These are phyloP conservation scores for Hemithea aestivaria DNA, from an alignment of 2,888 invertebrate species.

Conservation along the genomic window DNA sequence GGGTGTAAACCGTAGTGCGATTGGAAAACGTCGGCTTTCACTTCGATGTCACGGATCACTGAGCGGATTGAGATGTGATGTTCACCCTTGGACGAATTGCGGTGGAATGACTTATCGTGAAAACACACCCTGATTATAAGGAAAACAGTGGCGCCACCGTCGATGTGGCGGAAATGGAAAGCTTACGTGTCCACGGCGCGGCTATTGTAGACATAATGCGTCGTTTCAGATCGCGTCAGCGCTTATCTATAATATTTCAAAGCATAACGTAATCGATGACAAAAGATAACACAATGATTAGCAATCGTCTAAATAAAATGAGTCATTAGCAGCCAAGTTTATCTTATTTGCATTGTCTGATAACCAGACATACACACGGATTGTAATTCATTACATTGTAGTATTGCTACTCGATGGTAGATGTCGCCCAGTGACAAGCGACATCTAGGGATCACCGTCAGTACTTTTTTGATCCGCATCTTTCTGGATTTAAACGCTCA, in stretches of 20 bases:
- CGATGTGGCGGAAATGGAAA: constrained; percentile 46
- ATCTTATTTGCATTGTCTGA: constrained; percentile 19
- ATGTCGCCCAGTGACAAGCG: constrained; percentile 30
- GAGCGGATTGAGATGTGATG: constrained; percentile 56
- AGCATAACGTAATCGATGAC: constrained; percentile 20
- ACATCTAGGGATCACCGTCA: no score
- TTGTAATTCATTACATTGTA: constrained; percentile 3
- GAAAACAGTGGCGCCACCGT: constrained; percentile 73
- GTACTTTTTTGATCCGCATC: no score
- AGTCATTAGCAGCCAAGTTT: constrained; percentile 19
- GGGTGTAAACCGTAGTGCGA: constrained; percentile 29
- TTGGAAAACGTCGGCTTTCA: constrained; percentile 57
- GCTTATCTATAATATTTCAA: constrained; percentile 18
- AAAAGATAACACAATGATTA: constrained; percentile 23
- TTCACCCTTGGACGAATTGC: constrained; percentile 73
- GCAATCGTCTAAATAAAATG: constrained; percentile 18
- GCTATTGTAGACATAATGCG: constrained; percentile 16
- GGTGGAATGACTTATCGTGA: constrained; percentile 74
- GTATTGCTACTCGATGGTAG: constrained; percentile 38
- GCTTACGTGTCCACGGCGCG: constrained; percentile 29
- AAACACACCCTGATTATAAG: constrained; percentile 75
- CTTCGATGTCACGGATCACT: constrained; percentile 65
- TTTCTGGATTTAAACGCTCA: no score
- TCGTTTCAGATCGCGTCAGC: constrained; percentile 15
- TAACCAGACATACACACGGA: background rate